Percentiles rank a stretch among this genome's conserved stretches.
These are phyloP conservation scores for Hippoglossus stenolepis DNA, from an alignment of 2,113 vertebrate species.

Conservation along the genomic window DNA sequence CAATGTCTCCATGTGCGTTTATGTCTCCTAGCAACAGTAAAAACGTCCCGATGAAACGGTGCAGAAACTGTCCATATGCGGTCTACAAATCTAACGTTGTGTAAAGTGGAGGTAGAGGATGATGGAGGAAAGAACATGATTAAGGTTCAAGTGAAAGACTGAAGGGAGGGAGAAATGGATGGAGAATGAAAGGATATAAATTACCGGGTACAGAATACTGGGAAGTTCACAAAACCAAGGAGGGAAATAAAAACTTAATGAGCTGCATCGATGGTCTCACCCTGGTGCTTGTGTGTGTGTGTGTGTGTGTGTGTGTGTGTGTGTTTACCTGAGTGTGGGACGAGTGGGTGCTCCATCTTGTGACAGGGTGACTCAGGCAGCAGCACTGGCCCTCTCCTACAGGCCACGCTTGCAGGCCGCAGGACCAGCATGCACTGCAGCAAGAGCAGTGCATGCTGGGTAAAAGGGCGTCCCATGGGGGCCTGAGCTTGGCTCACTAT, in stretches of 20 bases:
- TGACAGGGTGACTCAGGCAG: conserved; percentile 85
- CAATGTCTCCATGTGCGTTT: not conserved
- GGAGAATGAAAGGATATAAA: not conserved
- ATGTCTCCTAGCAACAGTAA: conserved; percentile 35
- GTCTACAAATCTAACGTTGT: too few relatives aligned
- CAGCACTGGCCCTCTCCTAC: conserved; percentile 75
- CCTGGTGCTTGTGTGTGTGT: not conserved
- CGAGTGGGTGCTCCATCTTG: conserved; percentile 88
- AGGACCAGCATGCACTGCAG: conserved; percentile 86
- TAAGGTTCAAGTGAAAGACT: too few relatives aligned
- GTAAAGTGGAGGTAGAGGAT: too few relatives aligned
- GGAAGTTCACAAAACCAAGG: not conserved
- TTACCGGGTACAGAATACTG: not conserved
- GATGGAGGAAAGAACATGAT: too few relatives aligned
- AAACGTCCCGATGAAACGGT: not conserved
- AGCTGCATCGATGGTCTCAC: not conserved
- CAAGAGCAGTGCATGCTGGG: conserved; percentile 85
- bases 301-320: not conserved
- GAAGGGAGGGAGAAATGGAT: too few relatives aligned
- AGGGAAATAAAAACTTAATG: conserved; percentile 5
- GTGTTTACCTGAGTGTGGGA: conserved; percentile 88
- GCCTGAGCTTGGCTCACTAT: conserved; percentile 74
- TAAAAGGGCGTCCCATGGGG: conserved; percentile 81
- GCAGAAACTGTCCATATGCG: too few relatives aligned
- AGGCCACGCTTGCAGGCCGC: conserved; percentile 65